A percentile compares a stretch with the other conserved stretches of the same genome.
Evolutionary conservation across 2,888 invertebrate genomes (phyloP).

Genomic region (Dryocosmus kuriphilus): DNA sequence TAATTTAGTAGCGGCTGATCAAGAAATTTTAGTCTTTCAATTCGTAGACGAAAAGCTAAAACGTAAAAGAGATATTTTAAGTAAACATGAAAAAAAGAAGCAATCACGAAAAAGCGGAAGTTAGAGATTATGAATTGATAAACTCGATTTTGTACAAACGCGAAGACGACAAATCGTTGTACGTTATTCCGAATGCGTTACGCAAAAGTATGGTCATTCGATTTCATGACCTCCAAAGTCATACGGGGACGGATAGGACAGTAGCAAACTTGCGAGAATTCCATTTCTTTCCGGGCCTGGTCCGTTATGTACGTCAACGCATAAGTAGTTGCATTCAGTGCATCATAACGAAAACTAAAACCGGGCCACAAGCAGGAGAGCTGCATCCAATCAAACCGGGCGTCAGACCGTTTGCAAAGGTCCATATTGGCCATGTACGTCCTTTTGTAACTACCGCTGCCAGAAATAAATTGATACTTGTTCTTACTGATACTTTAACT

Average conservation of each 20-base stretch:
- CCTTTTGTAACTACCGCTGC: conserved; percentile 43
- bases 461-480: conserved; percentile 49
- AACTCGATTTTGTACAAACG: conserved; percentile 8
- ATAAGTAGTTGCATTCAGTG: conserved; percentile 5
- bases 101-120: background rate
- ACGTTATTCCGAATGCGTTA: background rate
- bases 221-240: conserved; percentile 26
- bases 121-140: background rate
- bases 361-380: conserved; percentile 41
- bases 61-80: background rate
- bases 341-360: conserved; percentile 30
- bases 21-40: background rate
- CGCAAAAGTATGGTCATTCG: conserved; percentile 14
- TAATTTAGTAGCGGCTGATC: background rate
- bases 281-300: conserved; percentile 33
- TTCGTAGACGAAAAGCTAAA: background rate
- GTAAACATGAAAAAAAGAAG: background rate
- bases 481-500: conserved; percentile 50
- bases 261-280: conserved; percentile 12
- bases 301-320: background rate
- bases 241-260: conserved; percentile 18
- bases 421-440: conserved; percentile 52
- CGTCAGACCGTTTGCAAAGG: conserved; percentile 47
- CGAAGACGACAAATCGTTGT: background rate
- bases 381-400: conserved; percentile 47